Conservation (phyloP, 2,113 vertebrate genomes). For the Hemiprocne comata region DNA sequence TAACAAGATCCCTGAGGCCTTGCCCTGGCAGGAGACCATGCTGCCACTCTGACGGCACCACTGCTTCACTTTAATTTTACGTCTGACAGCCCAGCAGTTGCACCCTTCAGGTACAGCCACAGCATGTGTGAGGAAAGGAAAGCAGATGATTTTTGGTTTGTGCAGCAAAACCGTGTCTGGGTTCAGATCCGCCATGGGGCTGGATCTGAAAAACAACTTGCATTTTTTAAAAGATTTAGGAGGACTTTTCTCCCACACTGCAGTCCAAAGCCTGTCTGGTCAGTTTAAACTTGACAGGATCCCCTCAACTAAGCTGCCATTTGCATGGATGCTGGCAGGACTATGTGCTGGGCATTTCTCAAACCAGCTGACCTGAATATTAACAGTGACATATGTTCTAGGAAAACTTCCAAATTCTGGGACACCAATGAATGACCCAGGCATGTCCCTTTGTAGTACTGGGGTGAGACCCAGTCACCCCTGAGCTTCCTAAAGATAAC, state of each 20-base stretch:
- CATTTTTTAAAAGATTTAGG: not conserved
- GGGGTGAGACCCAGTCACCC: not conserved
- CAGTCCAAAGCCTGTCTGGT: not conserved
- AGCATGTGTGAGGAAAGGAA: not conserved
- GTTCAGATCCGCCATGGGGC: not conserved
- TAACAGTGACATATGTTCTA: not conserved
- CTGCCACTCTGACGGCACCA: not conserved
- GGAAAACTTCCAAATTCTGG: not conserved
- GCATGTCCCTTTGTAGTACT: fast-evolving
- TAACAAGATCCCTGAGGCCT: not conserved
- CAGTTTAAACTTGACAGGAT: not conserved
- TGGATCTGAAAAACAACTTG: not conserved
- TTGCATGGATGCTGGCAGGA: fast-evolving
- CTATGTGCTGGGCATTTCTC: not conserved
- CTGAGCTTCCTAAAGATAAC: not conserved
- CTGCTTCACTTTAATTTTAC: not conserved
- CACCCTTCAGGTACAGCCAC: not conserved
- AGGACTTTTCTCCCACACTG: not conserved
- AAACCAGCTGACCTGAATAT: not conserved
- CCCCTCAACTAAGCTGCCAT: fast-evolving
- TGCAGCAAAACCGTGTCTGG: not conserved
- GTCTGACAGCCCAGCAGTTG: not conserved
- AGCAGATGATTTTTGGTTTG: not conserved
- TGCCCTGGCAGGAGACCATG: not conserved
- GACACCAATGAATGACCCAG: fast-evolving